These are phyloP conservation scores for Aromia moschata DNA, from an alignment of 2,888 invertebrate species.

Conservation along the genomic window DNA sequence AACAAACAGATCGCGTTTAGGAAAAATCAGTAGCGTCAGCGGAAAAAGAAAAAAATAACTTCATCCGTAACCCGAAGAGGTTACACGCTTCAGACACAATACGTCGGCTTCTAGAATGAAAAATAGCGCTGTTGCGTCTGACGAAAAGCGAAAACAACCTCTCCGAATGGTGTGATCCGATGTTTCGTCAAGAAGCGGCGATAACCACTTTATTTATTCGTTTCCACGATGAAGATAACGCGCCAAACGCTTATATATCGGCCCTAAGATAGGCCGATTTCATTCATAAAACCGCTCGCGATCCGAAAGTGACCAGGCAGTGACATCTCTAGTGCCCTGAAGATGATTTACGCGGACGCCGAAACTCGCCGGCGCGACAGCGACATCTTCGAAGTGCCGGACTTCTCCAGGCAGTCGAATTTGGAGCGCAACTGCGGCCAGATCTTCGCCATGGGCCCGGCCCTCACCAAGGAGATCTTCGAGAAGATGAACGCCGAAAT, in stretches of 20 bases:
- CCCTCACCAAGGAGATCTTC: slow-evolving; percentile 57
- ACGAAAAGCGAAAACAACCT: background rate
- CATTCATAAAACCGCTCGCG: slow-evolving; percentile 12
- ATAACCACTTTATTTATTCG: slow-evolving; percentile 15
- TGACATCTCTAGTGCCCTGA: background rate
- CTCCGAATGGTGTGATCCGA: background rate
- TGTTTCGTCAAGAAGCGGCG: slow-evolving; percentile 16
- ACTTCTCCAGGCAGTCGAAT: slow-evolving; percentile 35
- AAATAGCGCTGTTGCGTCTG: background rate
- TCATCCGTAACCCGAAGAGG: no score
- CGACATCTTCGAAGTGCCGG: slow-evolving; percentile 8
- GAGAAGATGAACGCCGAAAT: slow-evolving; percentile 56
- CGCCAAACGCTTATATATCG: slow-evolving; percentile 6
- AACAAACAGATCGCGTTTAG: no score
- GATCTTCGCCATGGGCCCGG: slow-evolving; percentile 55
- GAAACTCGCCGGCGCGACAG: slow-evolving; percentile 25
- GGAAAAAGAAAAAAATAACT: no score
- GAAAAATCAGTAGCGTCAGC: no score
- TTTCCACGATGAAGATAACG: slow-evolving; percentile 7
- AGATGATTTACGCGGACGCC: slow-evolving; percentile 30
- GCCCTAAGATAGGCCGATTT: background rate
- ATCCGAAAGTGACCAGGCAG: background rate
- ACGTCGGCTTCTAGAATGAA: background rate
- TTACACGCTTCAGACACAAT: no score
- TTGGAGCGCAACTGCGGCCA: slow-evolving; percentile 55